Percentiles rank a stretch among this genome's conserved stretches.
Evolutionary conservation across 2,113 vertebrate genomes (phyloP).

Genomic region (Haliaeetus leucogaster): DNA sequence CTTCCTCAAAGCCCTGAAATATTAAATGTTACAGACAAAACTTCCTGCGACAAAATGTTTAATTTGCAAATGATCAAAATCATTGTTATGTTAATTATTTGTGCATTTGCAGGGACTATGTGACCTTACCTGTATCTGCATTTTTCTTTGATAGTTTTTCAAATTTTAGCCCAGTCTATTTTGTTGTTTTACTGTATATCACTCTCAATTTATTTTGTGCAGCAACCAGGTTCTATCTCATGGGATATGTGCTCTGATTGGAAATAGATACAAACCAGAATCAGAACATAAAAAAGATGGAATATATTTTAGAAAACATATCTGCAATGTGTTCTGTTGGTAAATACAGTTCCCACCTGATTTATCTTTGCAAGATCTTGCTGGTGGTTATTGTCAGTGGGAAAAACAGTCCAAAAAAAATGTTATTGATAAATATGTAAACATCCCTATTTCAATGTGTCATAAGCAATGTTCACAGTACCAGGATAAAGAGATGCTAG

Average conservation of each 20-base stretch:
- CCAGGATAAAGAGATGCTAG: not conserved
- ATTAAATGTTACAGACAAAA: not conserved
- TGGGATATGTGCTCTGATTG: not conserved
- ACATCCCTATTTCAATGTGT: not conserved
- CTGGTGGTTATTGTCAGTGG: not conserved
- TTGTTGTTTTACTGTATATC: not conserved
- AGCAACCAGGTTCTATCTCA: not conserved
- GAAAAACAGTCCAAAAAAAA: not conserved
- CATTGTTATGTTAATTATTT: not conserved
- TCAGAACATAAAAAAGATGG: not conserved
- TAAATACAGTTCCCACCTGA: not conserved
- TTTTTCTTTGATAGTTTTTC: not conserved
- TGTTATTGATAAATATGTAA: not conserved
- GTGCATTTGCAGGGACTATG: not conserved
- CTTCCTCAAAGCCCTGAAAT: not conserved
- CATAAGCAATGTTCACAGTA: not conserved
- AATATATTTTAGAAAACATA: not conserved
- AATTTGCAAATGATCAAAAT: not conserved
- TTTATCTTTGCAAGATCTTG: not conserved
- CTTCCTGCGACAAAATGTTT: not conserved
- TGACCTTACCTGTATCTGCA: not conserved
- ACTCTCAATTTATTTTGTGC: not conserved
- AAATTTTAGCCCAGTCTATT: not conserved
- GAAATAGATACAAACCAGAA: not conserved
- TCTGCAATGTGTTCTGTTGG: not conserved